These are phyloP conservation scores for Deroplatys truncata DNA, from an alignment of 2,888 invertebrate species.

Conservation along the genomic window DNA sequence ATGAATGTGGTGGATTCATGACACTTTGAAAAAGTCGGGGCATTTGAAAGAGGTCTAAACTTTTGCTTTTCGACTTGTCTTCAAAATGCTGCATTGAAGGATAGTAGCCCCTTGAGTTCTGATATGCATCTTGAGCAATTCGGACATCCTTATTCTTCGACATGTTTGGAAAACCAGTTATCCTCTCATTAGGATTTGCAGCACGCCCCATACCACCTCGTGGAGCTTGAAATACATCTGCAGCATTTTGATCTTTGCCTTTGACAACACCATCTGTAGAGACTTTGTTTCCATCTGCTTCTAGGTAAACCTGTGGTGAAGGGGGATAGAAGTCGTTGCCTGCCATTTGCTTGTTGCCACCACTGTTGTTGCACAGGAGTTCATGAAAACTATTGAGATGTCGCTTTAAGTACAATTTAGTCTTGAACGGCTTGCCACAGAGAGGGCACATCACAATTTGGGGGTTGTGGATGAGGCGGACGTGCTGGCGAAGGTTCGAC, in stretches of 20 bases:
- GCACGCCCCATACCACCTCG: not conserved
- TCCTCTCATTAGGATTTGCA: not conserved
- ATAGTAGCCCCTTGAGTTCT: not conserved
- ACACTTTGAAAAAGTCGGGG: not conserved
- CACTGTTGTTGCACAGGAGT: conserved; percentile 24
- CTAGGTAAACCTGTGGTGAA: conserved; percentile 22
- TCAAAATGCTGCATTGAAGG: not conserved
- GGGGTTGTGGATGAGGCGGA: conserved; percentile 62
- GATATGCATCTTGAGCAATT: not conserved
- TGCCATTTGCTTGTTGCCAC: not conserved
- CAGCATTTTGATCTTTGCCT: not conserved
- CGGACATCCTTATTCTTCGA: not conserved
- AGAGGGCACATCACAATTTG: conserved; percentile 57
- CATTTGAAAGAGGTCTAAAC: conserved; percentile 3
- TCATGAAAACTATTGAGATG: conserved; percentile 57
- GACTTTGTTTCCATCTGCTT: not conserved
- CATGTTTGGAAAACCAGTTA: not conserved
- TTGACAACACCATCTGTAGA: not conserved
- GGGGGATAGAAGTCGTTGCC: conserved; percentile 13
- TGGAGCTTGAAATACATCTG: not conserved
- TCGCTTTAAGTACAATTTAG: conserved; percentile 57
- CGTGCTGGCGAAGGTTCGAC: conserved; percentile 61
- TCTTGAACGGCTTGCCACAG: conserved; percentile 60
- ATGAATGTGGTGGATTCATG: not conserved
- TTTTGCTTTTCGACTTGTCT: not conserved